These are phyloP conservation scores for Pseudomyrmex pallidus DNA, from an alignment of 1,140 invertebrate genomes.

Conservation along the genomic window DNA sequence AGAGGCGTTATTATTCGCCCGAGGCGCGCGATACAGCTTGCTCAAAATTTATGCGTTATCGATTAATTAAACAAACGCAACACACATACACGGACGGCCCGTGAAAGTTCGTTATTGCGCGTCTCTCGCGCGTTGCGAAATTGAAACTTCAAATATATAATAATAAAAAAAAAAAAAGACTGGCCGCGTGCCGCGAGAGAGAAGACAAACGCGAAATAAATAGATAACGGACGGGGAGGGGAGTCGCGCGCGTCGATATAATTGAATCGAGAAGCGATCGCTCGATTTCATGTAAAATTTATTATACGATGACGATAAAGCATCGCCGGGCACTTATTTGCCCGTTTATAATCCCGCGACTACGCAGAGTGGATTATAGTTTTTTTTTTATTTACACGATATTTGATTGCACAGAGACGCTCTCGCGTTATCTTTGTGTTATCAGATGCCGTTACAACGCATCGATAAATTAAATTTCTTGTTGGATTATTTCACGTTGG, in stretches of 20 bases:
- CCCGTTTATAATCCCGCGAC: no score
- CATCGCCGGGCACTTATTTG: no score
- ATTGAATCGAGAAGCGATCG: conserved; percentile 16
- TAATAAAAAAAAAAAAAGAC: neutral
- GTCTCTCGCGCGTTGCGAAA: conserved; percentile 5
- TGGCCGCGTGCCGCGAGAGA: neutral
- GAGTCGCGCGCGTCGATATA: neutral
- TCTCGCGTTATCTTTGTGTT: neutral
- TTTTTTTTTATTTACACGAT: neutral
- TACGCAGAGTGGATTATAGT: neutral
- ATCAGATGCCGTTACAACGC: neutral
- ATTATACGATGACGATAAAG: neutral
- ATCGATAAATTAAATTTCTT: neutral
- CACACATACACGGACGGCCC: neutral
- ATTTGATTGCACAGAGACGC: neutral
- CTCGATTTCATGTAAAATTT: neutral
- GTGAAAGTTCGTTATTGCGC: conserved; percentile 11
- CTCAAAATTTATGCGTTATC: conserved; percentile 21
- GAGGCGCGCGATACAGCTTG: neutral
- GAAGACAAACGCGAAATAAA: conserved; percentile 9
- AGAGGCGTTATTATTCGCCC: neutral
- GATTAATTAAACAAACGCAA: conserved; percentile 19
- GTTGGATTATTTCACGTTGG: neutral
- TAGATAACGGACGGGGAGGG: neutral
- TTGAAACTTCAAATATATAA: neutral